These are phyloP conservation scores for Pan troglodytes DNA, from an alignment of 2,113 vertebrate genomes.

Conservation along the genomic window NHGRI_mPanTro3-v2.1_pri NC_072403.2:174422501-174423000, in stretches of 20 bases:
- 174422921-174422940: background rate
- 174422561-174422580: background rate
- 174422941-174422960: background rate
- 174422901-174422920: background rate
- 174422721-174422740: background rate
- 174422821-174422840: background rate
- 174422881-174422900: background rate
- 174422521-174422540: background rate
- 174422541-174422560: background rate
- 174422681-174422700: background rate
- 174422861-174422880: background rate
- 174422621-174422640: background rate
- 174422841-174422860: background rate
- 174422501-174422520: background rate
- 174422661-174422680: background rate
- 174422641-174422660: background rate
- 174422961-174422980: background rate
- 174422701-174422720: background rate
- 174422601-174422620: background rate
- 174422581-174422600: background rate
- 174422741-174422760: background rate
- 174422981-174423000: background rate
- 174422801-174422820: background rate
- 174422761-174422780: background rate
- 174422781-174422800: background rate